Evolutionary conservation across 2,888 invertebrate species (phyloP).

Genomic region (Itoplectis maculator): DNA sequence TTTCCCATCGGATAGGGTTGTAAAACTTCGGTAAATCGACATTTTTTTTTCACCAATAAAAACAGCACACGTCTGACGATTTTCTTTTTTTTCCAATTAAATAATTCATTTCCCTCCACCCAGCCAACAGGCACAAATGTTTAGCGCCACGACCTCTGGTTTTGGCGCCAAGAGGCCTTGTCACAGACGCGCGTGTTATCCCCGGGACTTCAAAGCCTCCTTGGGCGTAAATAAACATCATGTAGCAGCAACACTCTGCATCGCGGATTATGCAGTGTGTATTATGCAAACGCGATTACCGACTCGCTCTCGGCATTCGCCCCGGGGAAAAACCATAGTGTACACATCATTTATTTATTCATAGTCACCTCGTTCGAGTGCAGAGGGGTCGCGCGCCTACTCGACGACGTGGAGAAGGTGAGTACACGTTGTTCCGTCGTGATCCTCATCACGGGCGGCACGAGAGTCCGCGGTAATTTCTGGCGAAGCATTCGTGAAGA

Average conservation of each 20-base stretch:
- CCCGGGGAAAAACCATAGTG: background rate
- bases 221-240: background rate
- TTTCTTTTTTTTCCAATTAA: too few relatives aligned
- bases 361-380: constrained; percentile 52
- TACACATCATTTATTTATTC: background rate
- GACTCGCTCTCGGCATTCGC: background rate
- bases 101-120: too few relatives aligned
- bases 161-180: constrained; percentile 11
- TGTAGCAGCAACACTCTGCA: background rate
- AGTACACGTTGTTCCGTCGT: constrained; percentile 43
- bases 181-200: background rate
- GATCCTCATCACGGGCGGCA: constrained; percentile 61
- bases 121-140: background rate
- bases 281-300: constrained; percentile 8
- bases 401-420: constrained; percentile 30
- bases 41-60: too few relatives aligned
- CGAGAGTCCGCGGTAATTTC: constrained; percentile 19
- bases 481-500: constrained; percentile 13
- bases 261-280: background rate
- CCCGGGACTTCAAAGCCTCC: constrained; percentile 2
- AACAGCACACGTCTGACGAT: too few relatives aligned
- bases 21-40: too few relatives aligned
- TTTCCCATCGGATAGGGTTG: too few relatives aligned
- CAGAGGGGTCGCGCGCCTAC: constrained; percentile 15
- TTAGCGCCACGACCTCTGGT: background rate